A percentile compares a stretch with the other conserved stretches of the same genome.
Evolutionary conservation across 2,797 vertebrate genomes (phyloP).

Genomic region (Channallabes apus): DNA sequence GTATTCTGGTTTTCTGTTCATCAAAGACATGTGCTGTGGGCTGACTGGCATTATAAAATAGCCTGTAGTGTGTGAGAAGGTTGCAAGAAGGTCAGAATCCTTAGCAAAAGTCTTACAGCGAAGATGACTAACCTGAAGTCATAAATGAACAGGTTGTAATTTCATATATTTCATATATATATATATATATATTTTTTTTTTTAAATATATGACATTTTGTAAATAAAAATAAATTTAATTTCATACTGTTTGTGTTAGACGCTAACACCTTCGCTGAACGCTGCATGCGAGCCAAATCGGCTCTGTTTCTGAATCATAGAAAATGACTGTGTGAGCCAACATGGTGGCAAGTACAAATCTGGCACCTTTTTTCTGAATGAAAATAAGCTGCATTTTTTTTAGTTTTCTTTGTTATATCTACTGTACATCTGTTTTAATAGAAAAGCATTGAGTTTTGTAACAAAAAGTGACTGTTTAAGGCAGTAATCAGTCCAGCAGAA

Average conservation of each 20-base stretch:
- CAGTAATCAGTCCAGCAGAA: background rate
- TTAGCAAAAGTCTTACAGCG: too few species aligned
- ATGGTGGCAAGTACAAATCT: background rate
- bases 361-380: background rate
- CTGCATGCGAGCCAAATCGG: background rate
- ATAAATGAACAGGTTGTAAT: too few species aligned
- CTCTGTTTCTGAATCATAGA: background rate
- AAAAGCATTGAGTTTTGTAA: background rate
- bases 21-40: too few species aligned
- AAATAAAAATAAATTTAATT: constrained; percentile 4
- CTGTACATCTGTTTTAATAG: background rate
- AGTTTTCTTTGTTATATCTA: too few species aligned
- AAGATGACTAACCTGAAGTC: too few species aligned
- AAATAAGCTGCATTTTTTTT: background rate
- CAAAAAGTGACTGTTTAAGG: background rate
- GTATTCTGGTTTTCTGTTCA: too few species aligned
- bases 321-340: background rate
- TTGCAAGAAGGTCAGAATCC: too few species aligned
- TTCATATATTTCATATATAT: too few species aligned
- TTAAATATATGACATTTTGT: background rate
- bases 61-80: too few species aligned
- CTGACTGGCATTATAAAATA: too few species aligned
- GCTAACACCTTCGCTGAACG: background rate
- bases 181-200: too few species aligned
- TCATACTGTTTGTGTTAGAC: background rate